phyloP scores from a whole-genome alignment of 2,797 vertebrate species.

The Eulemur coronatus region DNA sequence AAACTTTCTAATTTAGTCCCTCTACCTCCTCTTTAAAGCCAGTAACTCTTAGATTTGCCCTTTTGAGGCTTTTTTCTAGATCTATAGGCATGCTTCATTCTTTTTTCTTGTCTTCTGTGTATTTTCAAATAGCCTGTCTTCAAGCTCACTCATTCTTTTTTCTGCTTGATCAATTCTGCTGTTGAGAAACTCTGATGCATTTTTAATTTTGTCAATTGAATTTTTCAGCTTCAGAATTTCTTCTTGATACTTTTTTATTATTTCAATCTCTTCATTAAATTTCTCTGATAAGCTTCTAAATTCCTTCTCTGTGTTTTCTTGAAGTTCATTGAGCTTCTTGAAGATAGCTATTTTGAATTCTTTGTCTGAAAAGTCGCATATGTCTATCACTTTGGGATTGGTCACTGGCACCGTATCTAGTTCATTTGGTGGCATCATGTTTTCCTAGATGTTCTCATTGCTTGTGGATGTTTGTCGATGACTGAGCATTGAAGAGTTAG shows the following conservation, averaged over 20 bases:
- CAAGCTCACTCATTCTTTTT: background rate
- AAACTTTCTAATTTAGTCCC: background rate
- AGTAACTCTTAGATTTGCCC: background rate
- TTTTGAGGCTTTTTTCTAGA: background rate
- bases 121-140: background rate
- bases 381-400: background rate
- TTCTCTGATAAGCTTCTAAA: background rate
- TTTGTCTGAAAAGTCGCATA: too few relatives aligned
- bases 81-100: background rate
- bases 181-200: background rate
- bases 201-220: background rate
- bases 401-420: background rate
- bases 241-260: background rate
- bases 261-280: background rate
- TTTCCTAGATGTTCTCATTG: background rate
- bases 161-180: background rate
- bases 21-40: background rate
- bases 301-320: background rate
- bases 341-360: background rate
- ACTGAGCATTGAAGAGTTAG: background rate
- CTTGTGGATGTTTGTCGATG: background rate
- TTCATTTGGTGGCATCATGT: background rate
- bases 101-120: background rate
- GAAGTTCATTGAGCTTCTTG: background rate
- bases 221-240: background rate